Evolutionary conservation across 1,140 invertebrate species (phyloP), one percentile per base, ranked within the genome.

Genomic region (Papilio dardanus): DNA sequence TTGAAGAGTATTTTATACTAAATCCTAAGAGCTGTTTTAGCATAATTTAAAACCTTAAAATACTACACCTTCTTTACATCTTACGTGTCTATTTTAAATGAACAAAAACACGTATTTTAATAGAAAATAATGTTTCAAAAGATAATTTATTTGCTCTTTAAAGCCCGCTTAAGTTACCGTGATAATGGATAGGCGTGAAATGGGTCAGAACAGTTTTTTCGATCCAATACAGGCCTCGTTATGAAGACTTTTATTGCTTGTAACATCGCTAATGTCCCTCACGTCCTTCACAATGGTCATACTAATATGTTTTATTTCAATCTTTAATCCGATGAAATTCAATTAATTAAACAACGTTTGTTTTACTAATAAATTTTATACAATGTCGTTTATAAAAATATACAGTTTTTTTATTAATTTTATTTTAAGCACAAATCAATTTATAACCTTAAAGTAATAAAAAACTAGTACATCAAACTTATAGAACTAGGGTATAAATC

Each of bases 201-300:
- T 69, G 12, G 67, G 21, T 8, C 33, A 28, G 12, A 28, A 62
- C 54, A 62, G 30, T 28, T 62, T 58, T 28, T 58, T 35, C 35
- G 4, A 42, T 69, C 67, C 21, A 69, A 69, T 1, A 69, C 21
- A 42, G 3, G n/a, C 67, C 67, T 24, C 12, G 6, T 28, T 69
- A 28, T 5, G n/a, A 40, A 16, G n/a, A 3, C 19, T 69, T 69
- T 69, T 67, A 67, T 69, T 69, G 67, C 67, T 35, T 69, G 67
- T 69, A 28, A 69, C 21, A 69, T 42, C 14, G 12, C 24, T 24
- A 71, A 28, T 7, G 24, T 71, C 21, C 37, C 8, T 58, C 68
- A 14, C 4, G 30, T 35, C 35, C 46, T 71, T 71, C 68, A 71
- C 68, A 71, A 71, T 30, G 0, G 30, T 71, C 40, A 46, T 69